Evolutionary conservation across 2,888 invertebrate species (phyloP).

Genomic region (Idaea biselata): DNA sequence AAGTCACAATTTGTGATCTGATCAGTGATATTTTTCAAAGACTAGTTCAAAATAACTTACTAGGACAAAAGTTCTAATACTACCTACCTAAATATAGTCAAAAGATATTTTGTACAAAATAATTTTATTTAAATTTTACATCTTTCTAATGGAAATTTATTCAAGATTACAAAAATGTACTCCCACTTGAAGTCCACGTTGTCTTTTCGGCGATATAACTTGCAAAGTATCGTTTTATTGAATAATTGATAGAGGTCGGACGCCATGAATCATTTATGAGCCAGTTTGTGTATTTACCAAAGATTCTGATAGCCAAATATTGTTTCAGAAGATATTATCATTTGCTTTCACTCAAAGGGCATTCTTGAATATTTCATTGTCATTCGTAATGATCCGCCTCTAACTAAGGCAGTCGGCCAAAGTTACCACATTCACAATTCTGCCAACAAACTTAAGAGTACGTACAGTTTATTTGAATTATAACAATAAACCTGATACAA

Average conservation of each 20-base stretch:
- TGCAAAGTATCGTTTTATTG: slow-evolving; percentile 1
- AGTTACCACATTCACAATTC: background rate
- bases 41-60: slow-evolving; percentile 77
- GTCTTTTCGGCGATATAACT: background rate
- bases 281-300: background rate
- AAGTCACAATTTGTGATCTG: slow-evolving; percentile 25
- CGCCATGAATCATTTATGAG: background rate
- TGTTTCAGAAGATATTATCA: slow-evolving; percentile 1
- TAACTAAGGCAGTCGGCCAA: background rate
- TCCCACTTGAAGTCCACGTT: slow-evolving; percentile 6
- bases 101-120: slow-evolving; percentile 69
- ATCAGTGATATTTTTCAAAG: slow-evolving; percentile 61
- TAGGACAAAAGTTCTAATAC: slow-evolving; percentile 71
- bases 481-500: background rate
- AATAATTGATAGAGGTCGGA: slow-evolving; percentile 1
- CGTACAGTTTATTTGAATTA: slow-evolving; percentile 16
- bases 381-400: slow-evolving; percentile 2
- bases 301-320: slow-evolving; percentile 1
- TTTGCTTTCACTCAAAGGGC: background rate
- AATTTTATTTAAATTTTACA: slow-evolving; percentile 30
- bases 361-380: slow-evolving; percentile 1
- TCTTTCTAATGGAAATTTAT: slow-evolving; percentile 43
- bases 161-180: slow-evolving; percentile 40
- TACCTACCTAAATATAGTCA: slow-evolving; percentile 64
- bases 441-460: slow-evolving; percentile 4